Evolutionary conservation across 2,113 vertebrate species (phyloP).

Genomic region (Eonycteris spelaea): DNA sequence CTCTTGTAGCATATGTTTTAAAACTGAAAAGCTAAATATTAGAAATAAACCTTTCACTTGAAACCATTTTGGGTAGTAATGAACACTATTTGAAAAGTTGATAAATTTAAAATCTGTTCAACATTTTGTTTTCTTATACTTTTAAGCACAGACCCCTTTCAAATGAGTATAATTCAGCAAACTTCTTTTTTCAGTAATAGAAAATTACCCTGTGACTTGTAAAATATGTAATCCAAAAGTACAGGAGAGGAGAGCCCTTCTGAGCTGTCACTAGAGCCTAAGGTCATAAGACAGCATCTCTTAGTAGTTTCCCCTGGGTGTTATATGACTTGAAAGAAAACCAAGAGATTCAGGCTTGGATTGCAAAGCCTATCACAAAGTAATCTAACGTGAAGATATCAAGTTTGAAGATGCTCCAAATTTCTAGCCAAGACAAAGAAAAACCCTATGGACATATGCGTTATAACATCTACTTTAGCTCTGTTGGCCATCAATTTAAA

Average conservation of each 20-base stretch:
- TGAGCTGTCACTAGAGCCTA: background rate
- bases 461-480: slow-evolving; percentile 4
- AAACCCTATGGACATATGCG: background rate
- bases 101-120: background rate
- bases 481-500: slow-evolving; percentile 66
- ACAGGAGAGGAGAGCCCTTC: background rate
- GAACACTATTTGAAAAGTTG: background rate
- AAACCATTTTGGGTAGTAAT: background rate
- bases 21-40: background rate
- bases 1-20: background rate
- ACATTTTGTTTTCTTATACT: slow-evolving; percentile 2
- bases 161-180: background rate
- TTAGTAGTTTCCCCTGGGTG: background rate
- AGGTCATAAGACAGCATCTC: background rate
- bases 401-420: slow-evolving; percentile 23
- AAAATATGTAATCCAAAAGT: slow-evolving; percentile 24
- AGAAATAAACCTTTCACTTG: background rate
- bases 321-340: slow-evolving; percentile 27
- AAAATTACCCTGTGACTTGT: background rate
- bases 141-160: background rate
- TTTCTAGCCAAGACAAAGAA: slow-evolving; percentile 50
- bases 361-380: background rate
- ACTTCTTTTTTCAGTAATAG: slow-evolving; percentile 30
- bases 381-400: slow-evolving; percentile 7
- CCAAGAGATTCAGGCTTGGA: background rate